Base-by-base conservation (phyloP, 2,113 vertebrate genomes). In the Myotis yumanensis region DNA sequence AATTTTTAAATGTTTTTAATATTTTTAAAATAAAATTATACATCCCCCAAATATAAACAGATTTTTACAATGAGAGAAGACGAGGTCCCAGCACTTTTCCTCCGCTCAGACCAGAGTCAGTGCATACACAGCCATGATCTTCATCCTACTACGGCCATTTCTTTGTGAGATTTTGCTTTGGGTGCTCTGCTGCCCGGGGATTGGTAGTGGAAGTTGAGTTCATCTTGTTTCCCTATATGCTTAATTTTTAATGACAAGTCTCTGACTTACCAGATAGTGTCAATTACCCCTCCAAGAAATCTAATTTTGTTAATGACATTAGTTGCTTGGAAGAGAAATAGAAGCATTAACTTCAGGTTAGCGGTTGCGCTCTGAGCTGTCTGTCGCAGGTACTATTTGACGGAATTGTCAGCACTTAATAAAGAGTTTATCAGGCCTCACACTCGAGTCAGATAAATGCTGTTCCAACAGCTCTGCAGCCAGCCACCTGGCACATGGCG, bases 191-290 rank as follows among this genome's bases (percentile, higher is more conserved):
- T 57, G 25, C 46, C 32, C 57, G 43, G 87, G 77, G 43, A 66
- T 64, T 90, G 62, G 57, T 37, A 89, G 30, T 1, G 1, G 82
- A 93, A 94, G 62, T 35, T 62, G 81, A 94, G 92, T 80, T 95
- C 69, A 54, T 80, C 86, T 95, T 93, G 92, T 97, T 97, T 97
- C 32, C 77, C 59, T 97, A 76, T 96, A 91, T 91, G 85, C 89
- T 92, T 97, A 96, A 97, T 97, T 95, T 96, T 97, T 97, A 97
- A 96, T 96, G 96, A 91, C 97, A 97, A 96, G 73, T 96, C 84
- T 97, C 94, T 97, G 77, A 95, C 96, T 97, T 95, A 97, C 89
- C 95, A 94, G 62, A 97, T 95, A 96, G 76, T 95, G 90, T 97
- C 95, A 97, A 96, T 97, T 97, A 96, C 89, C 37, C 80, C 86